Percentiles rank a stretch among this genome's conserved stretches.
Conservation (phyloP, 2,888 invertebrate genomes). For the Drosophila pseudotakahashii region DNA sequence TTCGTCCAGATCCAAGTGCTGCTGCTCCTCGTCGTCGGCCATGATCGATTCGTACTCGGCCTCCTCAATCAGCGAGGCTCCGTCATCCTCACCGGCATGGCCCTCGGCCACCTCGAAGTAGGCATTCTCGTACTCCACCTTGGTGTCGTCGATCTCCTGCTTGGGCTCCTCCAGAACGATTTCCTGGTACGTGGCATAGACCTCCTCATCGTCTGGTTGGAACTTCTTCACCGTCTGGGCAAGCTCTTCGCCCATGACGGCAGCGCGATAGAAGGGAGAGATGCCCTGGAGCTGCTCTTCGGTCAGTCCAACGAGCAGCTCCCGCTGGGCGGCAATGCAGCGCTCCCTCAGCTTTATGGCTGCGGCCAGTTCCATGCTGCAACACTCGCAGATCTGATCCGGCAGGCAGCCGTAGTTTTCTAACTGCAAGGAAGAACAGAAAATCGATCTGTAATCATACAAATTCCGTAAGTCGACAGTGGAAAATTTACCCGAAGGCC, state of each 20-base stretch:
- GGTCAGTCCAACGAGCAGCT: constrained; percentile 51
- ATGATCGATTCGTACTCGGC: constrained; percentile 66
- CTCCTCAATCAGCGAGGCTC: constrained; percentile 51
- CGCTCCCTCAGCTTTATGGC: constrained; percentile 64
- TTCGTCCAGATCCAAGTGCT: constrained; percentile 49
- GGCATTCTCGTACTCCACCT: constrained; percentile 27
- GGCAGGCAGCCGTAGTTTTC: constrained; percentile 55
- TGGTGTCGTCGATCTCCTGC: constrained; percentile 49
- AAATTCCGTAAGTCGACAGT: neutral
- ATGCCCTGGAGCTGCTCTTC: constrained; percentile 54
- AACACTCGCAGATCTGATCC: constrained; percentile 69
- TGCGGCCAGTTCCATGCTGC: constrained; percentile 52
- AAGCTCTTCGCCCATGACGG: constrained; percentile 47
- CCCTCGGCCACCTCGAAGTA: constrained; percentile 29
- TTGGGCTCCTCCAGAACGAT: constrained; percentile 48
- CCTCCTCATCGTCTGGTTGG: constrained; percentile 14
- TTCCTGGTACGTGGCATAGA: constrained; percentile 42
- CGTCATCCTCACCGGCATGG: constrained; percentile 31
- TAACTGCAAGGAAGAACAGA: constrained; percentile 32
- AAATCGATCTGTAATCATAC: neutral
- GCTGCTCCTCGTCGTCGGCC: constrained; percentile 53
- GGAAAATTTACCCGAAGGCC: constrained; percentile 53
- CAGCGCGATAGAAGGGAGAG: constrained; percentile 45
- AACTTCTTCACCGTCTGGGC: constrained; percentile 8
- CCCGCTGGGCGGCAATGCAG: constrained; percentile 61